These are phyloP conservation scores for Bombus waltoni DNA, from an alignment of 1,140 invertebrate genomes.

Conservation along the genomic window DNA sequence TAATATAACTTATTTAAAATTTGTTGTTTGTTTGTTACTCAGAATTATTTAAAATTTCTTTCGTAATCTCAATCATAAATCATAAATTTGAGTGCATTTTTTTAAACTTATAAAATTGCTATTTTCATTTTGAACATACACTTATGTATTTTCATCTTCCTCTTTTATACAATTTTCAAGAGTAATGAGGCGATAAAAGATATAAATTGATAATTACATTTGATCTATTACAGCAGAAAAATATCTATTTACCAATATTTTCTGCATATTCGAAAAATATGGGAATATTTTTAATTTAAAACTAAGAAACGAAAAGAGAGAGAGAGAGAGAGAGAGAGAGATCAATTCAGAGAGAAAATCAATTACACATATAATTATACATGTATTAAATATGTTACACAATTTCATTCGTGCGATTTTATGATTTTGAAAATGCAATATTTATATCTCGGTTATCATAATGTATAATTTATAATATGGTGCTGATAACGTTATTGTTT, in stretches of 20 bases:
- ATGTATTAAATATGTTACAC: not conserved
- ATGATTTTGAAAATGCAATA: not conserved
- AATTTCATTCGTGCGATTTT: not conserved
- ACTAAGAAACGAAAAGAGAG: not conserved
- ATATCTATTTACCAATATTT: not conserved
- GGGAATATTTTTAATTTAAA: not conserved
- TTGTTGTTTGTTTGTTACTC: not conserved
- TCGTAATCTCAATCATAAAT: not conserved
- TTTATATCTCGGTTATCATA: not conserved
- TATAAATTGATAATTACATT: not conserved
- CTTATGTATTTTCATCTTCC: too few relatives aligned
- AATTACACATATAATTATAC: not conserved
- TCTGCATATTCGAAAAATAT: not conserved
- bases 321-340: not conserved
- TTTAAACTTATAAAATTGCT: not conserved
- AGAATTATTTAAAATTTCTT: not conserved
- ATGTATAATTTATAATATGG: not conserved
- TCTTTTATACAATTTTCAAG: not conserved
- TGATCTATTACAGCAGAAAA: not conserved
- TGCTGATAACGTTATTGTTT: not conserved
- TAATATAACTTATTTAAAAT: not conserved
- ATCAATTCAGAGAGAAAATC: conserved; percentile 5
- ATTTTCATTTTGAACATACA: not conserved
- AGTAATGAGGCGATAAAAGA: not conserved
- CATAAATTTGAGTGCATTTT: too few relatives aligned